These are phyloP conservation scores for Tenthredo amoena DNA, from an alignment of 2,888 invertebrate genomes.

Conservation along the genomic window DNA sequence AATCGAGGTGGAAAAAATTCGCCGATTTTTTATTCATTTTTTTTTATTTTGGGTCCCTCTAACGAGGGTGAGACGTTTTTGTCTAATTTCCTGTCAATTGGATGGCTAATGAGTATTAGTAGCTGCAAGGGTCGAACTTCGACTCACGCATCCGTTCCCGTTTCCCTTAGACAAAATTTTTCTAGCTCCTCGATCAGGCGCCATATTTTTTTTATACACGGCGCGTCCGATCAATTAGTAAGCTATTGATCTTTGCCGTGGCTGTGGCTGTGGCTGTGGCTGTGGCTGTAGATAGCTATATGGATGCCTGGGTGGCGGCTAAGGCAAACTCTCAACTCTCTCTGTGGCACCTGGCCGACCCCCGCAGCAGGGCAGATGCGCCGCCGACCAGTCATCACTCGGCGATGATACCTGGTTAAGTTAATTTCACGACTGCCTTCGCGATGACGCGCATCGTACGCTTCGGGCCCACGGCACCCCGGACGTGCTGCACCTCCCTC, in stretches of 20 bases:
- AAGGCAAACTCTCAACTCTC: slow-evolving; percentile 31
- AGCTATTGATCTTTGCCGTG: slow-evolving; percentile 62
- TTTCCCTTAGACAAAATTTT: not conserved
- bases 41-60: not conserved
- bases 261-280: slow-evolving; percentile 20
- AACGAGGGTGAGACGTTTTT: not conserved
- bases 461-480: not conserved
- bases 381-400: slow-evolving; percentile 46
- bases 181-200: not conserved
- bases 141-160: slow-evolving; percentile 36
- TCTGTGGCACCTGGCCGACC: slow-evolving; percentile 50
- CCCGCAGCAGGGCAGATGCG: slow-evolving; percentile 52
- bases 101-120: not conserved
- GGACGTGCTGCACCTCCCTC: not conserved
- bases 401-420: slow-evolving; percentile 51
- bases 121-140: not conserved
- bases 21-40: not conserved
- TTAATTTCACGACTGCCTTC: slow-evolving; percentile 49
- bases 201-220: slow-evolving; percentile 51
- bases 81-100: slow-evolving; percentile 8
- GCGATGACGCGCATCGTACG: slow-evolving; percentile 21
- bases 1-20: not conserved
- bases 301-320: slow-evolving; percentile 44
- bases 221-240: slow-evolving; percentile 67
- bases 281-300: not conserved